Conservation (phyloP, 1,140 invertebrate genomes). For the Akabosia matsudoensis region DNA sequence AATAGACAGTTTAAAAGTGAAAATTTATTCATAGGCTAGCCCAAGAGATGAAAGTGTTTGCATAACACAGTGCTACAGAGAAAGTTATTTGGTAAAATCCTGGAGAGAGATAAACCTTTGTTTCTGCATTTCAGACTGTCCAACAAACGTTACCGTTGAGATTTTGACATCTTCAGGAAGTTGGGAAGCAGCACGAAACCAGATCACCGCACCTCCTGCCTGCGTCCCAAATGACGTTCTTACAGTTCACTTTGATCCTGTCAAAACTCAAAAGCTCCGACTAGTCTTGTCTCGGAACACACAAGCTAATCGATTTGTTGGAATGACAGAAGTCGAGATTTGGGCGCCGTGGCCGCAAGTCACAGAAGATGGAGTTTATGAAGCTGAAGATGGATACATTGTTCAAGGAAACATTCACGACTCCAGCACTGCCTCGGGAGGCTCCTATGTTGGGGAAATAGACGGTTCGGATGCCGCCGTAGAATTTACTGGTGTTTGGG, state of each 20-base stretch:
- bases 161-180: background rate
- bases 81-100: too few species aligned
- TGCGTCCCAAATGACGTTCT: slow-evolving; percentile 36
- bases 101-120: too few species aligned
- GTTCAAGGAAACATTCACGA: slow-evolving; percentile 6
- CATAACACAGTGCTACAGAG: too few species aligned
- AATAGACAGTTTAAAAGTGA: background rate
- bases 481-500: slow-evolving; percentile 42
- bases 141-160: slow-evolving; percentile 28
- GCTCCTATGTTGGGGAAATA: slow-evolving; percentile 35
- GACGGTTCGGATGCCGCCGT: slow-evolving; percentile 19
- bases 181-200: slow-evolving; percentile 27
- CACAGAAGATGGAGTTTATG: slow-evolving; percentile 5
- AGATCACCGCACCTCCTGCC: background rate
- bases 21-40: background rate
- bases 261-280: slow-evolving; percentile 32
- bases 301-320: slow-evolving; percentile 33
- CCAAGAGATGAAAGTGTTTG: too few species aligned
- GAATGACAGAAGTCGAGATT: slow-evolving; percentile 41
- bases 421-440: slow-evolving; percentile 27
- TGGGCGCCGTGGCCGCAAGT: slow-evolving; percentile 37
- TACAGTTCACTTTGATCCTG: slow-evolving; percentile 28
- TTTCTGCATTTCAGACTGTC: slow-evolving; percentile 41
- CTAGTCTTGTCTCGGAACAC: slow-evolving; percentile 34
- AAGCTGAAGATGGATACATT: slow-evolving; percentile 42